Base-by-base conservation (phyloP, 2,113 vertebrate species). In the Hemiprocne comata region DNA sequence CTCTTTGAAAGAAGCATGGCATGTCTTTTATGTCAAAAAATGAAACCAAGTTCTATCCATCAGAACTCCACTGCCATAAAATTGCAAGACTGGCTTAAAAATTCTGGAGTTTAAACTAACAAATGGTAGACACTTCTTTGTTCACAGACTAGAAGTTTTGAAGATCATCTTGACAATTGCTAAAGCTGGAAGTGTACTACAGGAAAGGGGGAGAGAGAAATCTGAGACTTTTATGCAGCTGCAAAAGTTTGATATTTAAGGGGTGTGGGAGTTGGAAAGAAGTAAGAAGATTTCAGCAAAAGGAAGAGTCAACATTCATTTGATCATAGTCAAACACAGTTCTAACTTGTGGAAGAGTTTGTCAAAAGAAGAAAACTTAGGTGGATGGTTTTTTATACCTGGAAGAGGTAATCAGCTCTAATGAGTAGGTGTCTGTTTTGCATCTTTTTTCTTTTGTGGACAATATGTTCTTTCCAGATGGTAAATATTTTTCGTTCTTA, bases 401-500 rank as follows among this genome's bases (percentile, higher is more conserved):
- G 19, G n/a, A 83, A 77, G 33, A 75, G 19, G 8, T 38, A 76
- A 89, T 34, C 7, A 44, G 1, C 28, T 87, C 17, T 51, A 85
- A 53, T 78, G 38, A 81, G 44, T 55, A 72, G 13, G 29, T 94
- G 70, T 36, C 21, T 86, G 40, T 36, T 94, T 62, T 79, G 21
- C 40, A 65, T 38, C 9, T 54, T 38, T 88, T 66, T 75, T 38
- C 28, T 57, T 85, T 89, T 94, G 67, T 66, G 55, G 55, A 42
- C 19, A 80, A 7, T 38, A 31, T 57, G 17, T 80, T 78, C 61
- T 70, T 94, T 94, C 51, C 61, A 91, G 57, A 88, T 72, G 40
- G 80, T 73, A 96, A 94, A 95, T 95, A 95, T 92, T 95, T 97
- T 91, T 80, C 67, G 71, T 85, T 95, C 57, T 20, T 93, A 70